phyloP scores from a whole-genome alignment of 2,113 vertebrate species.

The Maccullochella peelii region DNA sequence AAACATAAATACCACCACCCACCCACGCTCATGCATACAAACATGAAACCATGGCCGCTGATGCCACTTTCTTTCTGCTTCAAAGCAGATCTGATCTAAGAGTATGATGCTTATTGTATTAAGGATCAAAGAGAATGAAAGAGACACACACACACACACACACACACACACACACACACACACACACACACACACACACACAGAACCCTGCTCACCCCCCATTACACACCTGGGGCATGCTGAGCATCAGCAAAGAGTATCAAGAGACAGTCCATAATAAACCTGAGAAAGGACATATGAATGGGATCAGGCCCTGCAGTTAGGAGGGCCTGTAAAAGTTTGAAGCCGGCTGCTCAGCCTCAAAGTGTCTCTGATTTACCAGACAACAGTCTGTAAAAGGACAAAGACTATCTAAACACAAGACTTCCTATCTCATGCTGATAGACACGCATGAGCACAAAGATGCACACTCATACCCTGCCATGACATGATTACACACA shows the following conservation, averaged over 20 bases:
- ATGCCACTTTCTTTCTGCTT: conserved; percentile 15
- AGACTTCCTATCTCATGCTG: conserved; percentile 20
- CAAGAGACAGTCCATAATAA: background rate
- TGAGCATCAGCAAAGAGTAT: conserved; percentile 6
- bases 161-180: no score
- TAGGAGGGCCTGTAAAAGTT: background rate
- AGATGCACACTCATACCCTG: background rate
- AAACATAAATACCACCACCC: background rate
- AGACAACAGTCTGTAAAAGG: conserved; percentile 14
- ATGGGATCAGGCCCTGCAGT: background rate
- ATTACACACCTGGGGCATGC: conserved; percentile 14
- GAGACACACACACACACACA: conserved; percentile 11
- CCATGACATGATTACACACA: background rate
- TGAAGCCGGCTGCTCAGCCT: conserved; percentile 3
- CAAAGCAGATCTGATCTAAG: conserved; percentile 24
- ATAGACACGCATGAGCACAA: conserved; percentile 1
- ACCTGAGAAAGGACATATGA: conserved; percentile 3
- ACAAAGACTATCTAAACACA: conserved; percentile 34
- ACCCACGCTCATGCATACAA: background rate
- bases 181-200: background rate
- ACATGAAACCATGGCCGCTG: conserved; percentile 1
- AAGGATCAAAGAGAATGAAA: no score
- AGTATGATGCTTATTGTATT: background rate
- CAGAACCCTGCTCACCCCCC: background rate
- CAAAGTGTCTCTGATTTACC: conserved; percentile 28